phyloP scores from a whole-genome alignment of 35 echinoderm and acorn worm species.

The Heliocidaris tuberculata region DNA sequence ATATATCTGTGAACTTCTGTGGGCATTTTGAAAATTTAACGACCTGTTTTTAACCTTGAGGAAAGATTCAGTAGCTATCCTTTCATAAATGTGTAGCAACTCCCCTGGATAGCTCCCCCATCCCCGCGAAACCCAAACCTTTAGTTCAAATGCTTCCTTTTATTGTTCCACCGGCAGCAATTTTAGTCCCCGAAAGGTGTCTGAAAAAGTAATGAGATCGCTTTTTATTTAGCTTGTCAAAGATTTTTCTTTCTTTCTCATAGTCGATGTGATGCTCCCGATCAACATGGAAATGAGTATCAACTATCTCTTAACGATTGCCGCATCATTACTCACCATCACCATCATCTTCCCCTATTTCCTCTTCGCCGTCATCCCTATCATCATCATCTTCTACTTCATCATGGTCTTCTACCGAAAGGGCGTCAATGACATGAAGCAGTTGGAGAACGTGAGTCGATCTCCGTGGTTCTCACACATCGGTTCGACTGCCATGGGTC shows the following conservation, averaged over 20 bases:
- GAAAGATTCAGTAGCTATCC: no score
- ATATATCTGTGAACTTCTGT: no score
- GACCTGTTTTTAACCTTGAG: no score
- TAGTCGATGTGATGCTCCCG: conserved; percentile 91
- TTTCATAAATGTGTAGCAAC: no score
- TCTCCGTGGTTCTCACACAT: conserved; percentile 99
- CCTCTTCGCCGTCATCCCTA: conserved; percentile 61
- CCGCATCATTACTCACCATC: conserved; percentile 74
- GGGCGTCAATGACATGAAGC: conserved; percentile 84
- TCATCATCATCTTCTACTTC: conserved; percentile 68
- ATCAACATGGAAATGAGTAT: conserved; percentile 80
- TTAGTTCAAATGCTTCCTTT: no score
- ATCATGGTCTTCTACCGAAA: conserved; percentile 74
- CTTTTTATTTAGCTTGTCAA: no score
- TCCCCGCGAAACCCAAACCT: no score
- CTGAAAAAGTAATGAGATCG: no score
- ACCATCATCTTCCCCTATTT: conserved; percentile 82
- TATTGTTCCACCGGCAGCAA: no score
- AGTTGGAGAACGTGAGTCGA: conserved; percentile 81
- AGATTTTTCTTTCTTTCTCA: background rate
- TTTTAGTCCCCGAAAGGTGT: no score
- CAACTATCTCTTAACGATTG: conserved; percentile 74
- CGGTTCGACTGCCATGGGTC: conserved; percentile 70
- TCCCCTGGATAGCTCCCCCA: no score
- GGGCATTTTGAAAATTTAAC: no score